Percentiles rank a stretch among this genome's conserved stretches.
phyloP scores from a whole-genome alignment of 1,140 invertebrate species.

The Anastatus disparis region DNA sequence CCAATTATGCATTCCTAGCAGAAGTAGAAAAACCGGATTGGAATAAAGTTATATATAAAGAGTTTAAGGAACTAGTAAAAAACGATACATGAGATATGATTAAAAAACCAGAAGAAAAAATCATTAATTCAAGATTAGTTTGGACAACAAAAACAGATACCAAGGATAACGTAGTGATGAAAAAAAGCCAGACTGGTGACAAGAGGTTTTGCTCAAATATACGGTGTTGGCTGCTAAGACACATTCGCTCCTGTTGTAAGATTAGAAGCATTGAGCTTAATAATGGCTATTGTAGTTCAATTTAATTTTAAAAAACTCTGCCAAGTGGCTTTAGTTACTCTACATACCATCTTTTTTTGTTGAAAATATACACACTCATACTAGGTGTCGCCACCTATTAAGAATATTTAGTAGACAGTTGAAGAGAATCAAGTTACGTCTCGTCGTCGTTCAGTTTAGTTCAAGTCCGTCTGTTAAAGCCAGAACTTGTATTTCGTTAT shows the following conservation, averaged over 20 bases:
- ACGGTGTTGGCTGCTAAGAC: constrained; percentile 45
- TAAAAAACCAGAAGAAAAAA: constrained; percentile 36
- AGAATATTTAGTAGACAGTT: too few species aligned
- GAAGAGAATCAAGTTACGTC: too few species aligned
- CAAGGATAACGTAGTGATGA: constrained; percentile 13
- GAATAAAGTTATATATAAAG: constrained; percentile 46
- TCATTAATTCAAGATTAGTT: constrained; percentile 54
- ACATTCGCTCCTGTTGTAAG: too few species aligned
- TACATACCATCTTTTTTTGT: too few species aligned
- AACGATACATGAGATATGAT: constrained; percentile 59
- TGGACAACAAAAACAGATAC: constrained; percentile 42
- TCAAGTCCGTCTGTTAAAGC: too few species aligned
- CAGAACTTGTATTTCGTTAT: too few species aligned
- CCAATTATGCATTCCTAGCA: too few species aligned
- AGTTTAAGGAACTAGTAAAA: constrained; percentile 49
- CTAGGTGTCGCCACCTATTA: too few species aligned
- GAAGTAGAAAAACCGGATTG: neutral
- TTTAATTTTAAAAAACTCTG: constrained; percentile 25
- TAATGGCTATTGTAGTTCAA: constrained; percentile 29
- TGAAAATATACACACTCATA: too few species aligned
- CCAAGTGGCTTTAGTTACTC: too few species aligned
- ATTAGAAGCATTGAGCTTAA: constrained; percentile 44
- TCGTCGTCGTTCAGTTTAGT: too few species aligned
- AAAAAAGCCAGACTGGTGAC: constrained; percentile 45
- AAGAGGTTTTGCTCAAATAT: constrained; percentile 40